Base-by-base conservation (phyloP, 2,888 invertebrate genomes). In the Cremastinae sp. region DNA sequence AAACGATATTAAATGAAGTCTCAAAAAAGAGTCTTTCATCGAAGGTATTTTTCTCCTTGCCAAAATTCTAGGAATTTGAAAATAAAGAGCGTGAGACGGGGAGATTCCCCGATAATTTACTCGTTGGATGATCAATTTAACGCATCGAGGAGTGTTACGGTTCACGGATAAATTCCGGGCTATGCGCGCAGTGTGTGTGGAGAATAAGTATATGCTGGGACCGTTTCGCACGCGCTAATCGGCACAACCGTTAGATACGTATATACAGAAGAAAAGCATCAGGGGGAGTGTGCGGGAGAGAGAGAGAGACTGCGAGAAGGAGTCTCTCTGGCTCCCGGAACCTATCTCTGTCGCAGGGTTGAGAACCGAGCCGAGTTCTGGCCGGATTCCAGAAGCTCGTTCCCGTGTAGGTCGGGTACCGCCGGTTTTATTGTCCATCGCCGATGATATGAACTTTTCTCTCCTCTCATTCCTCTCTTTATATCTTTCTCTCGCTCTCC, bases 301-400 rank as follows among this genome's bases (percentile, higher is more conserved):
- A 49, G 16, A 45, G 36, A 54, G 49, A 41, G 8, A 14, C 9
- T 16, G n/a, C n/a, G n/a, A n/a, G n/a, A n/a, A n/a, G n/a, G n/a
- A n/a, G 43, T 28, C 59, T 22, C 22, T 28, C 43, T n/a, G 9
- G 22, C 9, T 58, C 38, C 18, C 0, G 0, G 16, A 16, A 9
- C 20, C 49, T 10, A 9, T 5, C 16, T 16, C 18, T 9, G 18
- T 28, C 14, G n/a, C 38, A 34, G 28, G 43, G 2, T 18, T 16
- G 34, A 61, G 47, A 34, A 61, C 34, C 18, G 16, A 16, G 16
- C n/a, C 22, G 53, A 65, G 65, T 56, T 78, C 78, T 78, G 78
- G 78, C 75, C 59, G 78, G 66, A 78, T 78, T 78, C 78, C 78
- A 76, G 74, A 70, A 76, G 78, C 75, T 72, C 72, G 56, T 62